Evolutionary conservation across 2,888 invertebrate species (phyloP), one percentile per base, ranked within the genome.

Genomic region (Amiota mariae): DNA sequence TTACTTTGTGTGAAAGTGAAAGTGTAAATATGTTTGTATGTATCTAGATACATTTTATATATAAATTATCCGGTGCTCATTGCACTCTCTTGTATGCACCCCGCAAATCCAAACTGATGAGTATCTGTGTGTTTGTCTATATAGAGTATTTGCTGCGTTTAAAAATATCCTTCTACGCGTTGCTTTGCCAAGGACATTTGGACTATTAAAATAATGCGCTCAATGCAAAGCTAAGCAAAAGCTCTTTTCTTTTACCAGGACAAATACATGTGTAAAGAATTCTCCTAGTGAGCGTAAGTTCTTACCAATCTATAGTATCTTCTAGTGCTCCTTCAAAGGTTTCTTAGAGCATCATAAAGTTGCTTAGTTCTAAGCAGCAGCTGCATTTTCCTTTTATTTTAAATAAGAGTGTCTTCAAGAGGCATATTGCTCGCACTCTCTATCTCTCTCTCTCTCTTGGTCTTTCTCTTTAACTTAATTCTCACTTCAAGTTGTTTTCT

Each of bases 141-240:
- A 77, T 76, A 8, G 76, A 73, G 75, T n/a, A 46, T 59, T 59
- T 46, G 48, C 61, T 49, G 54, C 66, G 57, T 57, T 66, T 61
- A 70, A 79, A 81, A 84, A 82, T 86, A 85, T 87, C 85, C 87
- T 86, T 87, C 87, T 81, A 81, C 80, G 82, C 80, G 78, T 79
- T 81, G 85, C 87, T 87, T 87, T 85, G 87, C 88, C 89, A 89
- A 89, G 89, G 89, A 89, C 89, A 89, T 87, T 88, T 81, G 78
- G 87, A 85, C 87, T 85, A 89, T 89, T 88, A 89, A 88, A 87
- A 24, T 66, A 63, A 57, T 72, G 71, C 71, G 54, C 57, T 47
- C 47, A 59, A 13, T 71, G 71, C 71, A 51, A 54, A 51, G 51
- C 13, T 10, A 13, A 36, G 36, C 6, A 70, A 73, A 76, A 82